Evolutionary conservation across 2,797 vertebrate genomes (phyloP).

Genomic region (Squalus acanthias): DNA sequence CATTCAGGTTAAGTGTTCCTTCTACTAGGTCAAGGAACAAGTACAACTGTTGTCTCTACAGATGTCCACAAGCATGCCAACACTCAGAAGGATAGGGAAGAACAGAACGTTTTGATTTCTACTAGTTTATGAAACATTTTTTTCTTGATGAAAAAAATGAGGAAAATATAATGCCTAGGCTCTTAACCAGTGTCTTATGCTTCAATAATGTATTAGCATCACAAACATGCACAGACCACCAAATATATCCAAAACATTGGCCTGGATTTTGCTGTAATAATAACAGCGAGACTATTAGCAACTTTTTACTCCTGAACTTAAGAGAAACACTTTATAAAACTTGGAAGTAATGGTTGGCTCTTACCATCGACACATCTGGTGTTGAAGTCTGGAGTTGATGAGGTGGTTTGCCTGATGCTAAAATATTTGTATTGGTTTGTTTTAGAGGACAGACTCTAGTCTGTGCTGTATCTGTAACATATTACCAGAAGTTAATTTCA

Average conservation of each 20-base stretch:
- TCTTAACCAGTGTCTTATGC: not conserved
- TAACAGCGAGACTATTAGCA: not conserved
- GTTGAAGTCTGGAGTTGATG: slow-evolving; percentile 52
- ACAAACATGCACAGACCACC: not conserved
- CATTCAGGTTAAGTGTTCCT: no score
- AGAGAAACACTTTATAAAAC: not conserved
- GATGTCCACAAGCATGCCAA: not conserved
- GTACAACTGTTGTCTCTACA: not conserved
- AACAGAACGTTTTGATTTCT: not conserved
- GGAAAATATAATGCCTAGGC: not conserved
- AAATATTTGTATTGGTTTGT: slow-evolving; percentile 73
- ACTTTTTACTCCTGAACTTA: not conserved
- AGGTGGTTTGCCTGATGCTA: slow-evolving; percentile 67
- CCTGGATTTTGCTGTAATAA: not conserved
- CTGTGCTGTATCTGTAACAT: slow-evolving; percentile 55
- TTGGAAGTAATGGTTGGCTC: slow-evolving; percentile 35
- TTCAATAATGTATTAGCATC: not conserved
- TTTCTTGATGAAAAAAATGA: no score
- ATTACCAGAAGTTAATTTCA: not conserved
- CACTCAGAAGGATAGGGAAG: not conserved
- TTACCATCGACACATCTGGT: slow-evolving; percentile 66
- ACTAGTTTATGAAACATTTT: not conserved
- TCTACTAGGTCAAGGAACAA: not conserved
- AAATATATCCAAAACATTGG: not conserved
- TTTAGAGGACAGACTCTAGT: slow-evolving; percentile 52